Evolutionary conservation across 1,140 invertebrate species (phyloP).

Genomic region (Drosophila auraria): DNA sequence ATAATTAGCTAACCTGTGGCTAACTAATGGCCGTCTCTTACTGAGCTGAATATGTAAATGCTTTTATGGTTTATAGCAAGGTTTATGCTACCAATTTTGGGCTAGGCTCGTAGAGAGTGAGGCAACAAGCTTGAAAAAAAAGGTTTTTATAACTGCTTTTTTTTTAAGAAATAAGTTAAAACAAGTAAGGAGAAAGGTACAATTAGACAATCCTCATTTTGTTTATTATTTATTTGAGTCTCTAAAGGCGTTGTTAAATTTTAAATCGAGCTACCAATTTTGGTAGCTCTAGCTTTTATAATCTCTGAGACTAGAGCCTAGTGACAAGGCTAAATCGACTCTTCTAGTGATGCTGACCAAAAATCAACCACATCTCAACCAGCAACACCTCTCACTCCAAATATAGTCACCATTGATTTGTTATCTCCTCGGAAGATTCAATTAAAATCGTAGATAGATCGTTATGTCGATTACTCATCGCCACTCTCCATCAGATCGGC

Average conservation of each 20-base stretch:
- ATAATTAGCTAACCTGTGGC: conserved; percentile 45
- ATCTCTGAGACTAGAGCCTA: background rate
- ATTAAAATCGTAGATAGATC: conserved; percentile 12
- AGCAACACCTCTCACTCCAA: conserved; percentile 7
- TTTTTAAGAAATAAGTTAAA: background rate
- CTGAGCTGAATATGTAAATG: conserved; percentile 16
- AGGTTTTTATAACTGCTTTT: background rate
- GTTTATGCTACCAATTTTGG: conserved; percentile 7
- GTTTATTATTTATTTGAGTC: no score
- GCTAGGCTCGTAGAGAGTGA: background rate
- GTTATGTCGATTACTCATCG: conserved; percentile 31
- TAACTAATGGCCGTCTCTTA: conserved; percentile 22
- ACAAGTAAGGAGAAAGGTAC: background rate
- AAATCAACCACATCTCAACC: background rate
- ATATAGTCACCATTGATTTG: conserved; percentile 6
- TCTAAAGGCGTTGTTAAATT: no score
- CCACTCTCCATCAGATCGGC: background rate
- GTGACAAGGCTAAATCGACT: background rate
- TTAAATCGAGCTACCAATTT: background rate
- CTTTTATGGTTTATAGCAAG: conserved; percentile 18
- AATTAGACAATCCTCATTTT: no score
- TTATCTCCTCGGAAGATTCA: conserved; percentile 22
- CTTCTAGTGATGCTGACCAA: background rate
- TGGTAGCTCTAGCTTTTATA: no score
- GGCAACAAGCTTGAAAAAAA: background rate